phyloP scores from a whole-genome alignment of 1,140 invertebrate species.

The Aradophagus sp. region DNA sequence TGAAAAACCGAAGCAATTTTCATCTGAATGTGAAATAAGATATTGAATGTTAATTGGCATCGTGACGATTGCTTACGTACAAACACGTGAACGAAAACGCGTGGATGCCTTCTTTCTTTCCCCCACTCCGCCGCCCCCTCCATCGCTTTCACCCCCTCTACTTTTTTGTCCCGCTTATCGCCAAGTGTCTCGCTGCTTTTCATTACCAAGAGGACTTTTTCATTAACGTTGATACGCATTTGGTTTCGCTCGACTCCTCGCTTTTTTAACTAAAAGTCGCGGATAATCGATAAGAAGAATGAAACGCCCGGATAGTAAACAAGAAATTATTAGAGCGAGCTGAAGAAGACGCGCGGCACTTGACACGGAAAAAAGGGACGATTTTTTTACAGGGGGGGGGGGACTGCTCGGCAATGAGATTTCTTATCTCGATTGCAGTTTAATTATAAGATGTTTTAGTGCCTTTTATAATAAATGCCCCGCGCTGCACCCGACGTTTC shows the following conservation, averaged over 20 bases:
- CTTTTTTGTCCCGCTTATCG: conserved; percentile 2
- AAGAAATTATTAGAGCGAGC: conserved; percentile 48
- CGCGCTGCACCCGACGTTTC: conserved; percentile 15
- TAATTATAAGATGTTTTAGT: conserved; percentile 45
- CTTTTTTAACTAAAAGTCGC: conserved; percentile 35
- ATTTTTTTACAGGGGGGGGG: conserved; percentile 26
- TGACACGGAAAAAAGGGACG: conserved; percentile 34
- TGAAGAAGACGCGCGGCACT: conserved; percentile 23
- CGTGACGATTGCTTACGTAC: neutral
- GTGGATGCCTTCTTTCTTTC: too few species aligned
- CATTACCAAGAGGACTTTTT: conserved; percentile 29
- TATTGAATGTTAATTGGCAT: conserved; percentile 3
- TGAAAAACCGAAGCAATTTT: too few species aligned
- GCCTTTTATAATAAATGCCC: conserved; percentile 31
- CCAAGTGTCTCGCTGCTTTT: conserved; percentile 12
- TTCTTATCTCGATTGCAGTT: conserved; percentile 43
- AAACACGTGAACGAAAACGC: too few species aligned
- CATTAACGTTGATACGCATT: conserved; percentile 28
- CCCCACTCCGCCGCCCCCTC: too few species aligned
- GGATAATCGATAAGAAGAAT: conserved; percentile 46
- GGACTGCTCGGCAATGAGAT: conserved; percentile 40
- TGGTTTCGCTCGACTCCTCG: conserved; percentile 8
- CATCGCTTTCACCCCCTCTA: too few species aligned
- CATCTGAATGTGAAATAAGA: too few species aligned
- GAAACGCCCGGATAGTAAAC: conserved; percentile 28